Percentiles rank a stretch among this genome's conserved stretches.
These are phyloP conservation scores for Drosophila neotestacea DNA, from an alignment of 2,888 invertebrate genomes.

Conservation along the genomic window DNA sequence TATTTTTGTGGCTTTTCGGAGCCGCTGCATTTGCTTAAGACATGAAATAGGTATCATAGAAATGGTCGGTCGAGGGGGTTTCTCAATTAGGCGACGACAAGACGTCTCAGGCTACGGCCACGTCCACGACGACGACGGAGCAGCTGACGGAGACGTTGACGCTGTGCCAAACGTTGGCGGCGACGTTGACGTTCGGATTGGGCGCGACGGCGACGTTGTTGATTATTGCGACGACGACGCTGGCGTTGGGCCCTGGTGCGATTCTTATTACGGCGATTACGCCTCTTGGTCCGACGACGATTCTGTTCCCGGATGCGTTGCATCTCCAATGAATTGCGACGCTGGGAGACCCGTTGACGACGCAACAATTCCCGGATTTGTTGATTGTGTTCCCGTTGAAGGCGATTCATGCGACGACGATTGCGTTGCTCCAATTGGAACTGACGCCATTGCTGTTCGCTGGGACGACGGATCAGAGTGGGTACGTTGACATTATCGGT, in stretches of 20 bases:
- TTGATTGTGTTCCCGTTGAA: constrained; percentile 65
- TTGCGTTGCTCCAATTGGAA: constrained; percentile 61
- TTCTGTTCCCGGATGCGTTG: constrained; percentile 46
- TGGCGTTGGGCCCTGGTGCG: constrained; percentile 34
- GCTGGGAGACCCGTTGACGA: constrained; percentile 56
- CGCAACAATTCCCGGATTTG: constrained; percentile 52
- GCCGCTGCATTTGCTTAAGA: constrained; percentile 40
- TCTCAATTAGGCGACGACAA: not conserved
- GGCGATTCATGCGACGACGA: constrained; percentile 63
- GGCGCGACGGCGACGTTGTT: constrained; percentile 42
- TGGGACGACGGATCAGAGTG: constrained; percentile 36
- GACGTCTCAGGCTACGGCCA: constrained; percentile 28
- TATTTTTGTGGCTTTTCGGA: constrained; percentile 40
- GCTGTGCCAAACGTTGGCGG: constrained; percentile 48
- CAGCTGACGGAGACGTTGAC: constrained; percentile 58
- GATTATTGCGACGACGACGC: constrained; percentile 45
- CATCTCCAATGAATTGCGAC: constrained; percentile 51
- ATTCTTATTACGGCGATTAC: constrained; percentile 52
- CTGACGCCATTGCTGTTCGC: constrained; percentile 66
- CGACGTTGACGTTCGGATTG: constrained; percentile 46
- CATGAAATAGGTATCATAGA: constrained; percentile 10
- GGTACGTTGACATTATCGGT: not conserved
- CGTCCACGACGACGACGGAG: constrained; percentile 50
- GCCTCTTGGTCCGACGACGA: constrained; percentile 42
- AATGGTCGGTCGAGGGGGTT: not conserved